A percentile compares a stretch with the other conserved stretches of the same genome.
Evolutionary conservation across 2,888 invertebrate species (phyloP).

Genomic region (Ditula angustiorana): DNA sequence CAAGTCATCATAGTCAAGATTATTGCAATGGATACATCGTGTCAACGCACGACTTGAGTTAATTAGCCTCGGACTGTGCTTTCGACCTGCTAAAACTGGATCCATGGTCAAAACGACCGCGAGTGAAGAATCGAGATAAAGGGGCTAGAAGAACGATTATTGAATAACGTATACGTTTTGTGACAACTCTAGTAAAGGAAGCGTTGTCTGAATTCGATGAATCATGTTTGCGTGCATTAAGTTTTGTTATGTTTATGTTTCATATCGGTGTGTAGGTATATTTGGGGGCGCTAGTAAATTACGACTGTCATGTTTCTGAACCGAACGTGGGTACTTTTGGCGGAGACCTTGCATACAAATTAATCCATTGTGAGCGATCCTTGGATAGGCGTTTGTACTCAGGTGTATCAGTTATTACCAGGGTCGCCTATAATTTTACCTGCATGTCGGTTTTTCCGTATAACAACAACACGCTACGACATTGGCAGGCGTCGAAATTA

Average conservation of each 20-base stretch:
- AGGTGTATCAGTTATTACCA: conserved; percentile 35
- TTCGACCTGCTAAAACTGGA: no score
- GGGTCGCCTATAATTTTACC: conserved; percentile 25
- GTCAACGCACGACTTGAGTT: no score
- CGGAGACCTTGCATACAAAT: conserved; percentile 67
- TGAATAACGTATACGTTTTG: no score
- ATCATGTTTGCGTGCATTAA: conserved; percentile 19
- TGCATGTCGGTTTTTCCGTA: conserved; percentile 26
- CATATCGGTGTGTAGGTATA: conserved; percentile 43
- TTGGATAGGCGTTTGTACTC: conserved; percentile 54
- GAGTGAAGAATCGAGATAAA: no score
- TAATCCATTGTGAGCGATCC: conserved; percentile 69
- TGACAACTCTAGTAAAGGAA: no score
- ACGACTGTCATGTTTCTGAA: conserved; percentile 61
- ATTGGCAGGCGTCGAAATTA: conserved; percentile 11
- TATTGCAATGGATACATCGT: no score
- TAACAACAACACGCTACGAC: background rate
- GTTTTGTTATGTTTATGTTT: conserved; percentile 40
- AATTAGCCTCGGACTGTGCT: no score
- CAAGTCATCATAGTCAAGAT: no score
- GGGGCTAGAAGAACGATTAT: no score
- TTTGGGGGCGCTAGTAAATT: conserved; percentile 70
- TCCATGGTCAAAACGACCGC: no score
- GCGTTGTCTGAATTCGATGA: conserved; percentile 16
- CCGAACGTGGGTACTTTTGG: conserved; percentile 74